phyloP scores from a whole-genome alignment of 1,140 invertebrate species.

The Dinoponera quadriceps region DNA sequence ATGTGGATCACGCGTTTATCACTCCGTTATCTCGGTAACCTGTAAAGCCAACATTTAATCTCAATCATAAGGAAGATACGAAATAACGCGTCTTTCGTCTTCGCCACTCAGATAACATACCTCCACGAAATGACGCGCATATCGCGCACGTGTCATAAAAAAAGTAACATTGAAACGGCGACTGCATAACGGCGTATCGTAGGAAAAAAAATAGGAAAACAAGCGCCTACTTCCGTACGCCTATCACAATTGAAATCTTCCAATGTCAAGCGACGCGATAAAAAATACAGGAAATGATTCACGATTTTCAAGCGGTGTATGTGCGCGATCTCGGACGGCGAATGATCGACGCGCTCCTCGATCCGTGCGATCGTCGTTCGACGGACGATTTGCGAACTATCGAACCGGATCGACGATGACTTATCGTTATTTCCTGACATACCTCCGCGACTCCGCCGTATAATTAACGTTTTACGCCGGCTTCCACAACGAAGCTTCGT shows the following conservation, averaged over 20 bases:
- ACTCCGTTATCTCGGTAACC: constrained; percentile 13
- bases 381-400: neutral
- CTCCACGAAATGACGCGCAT: neutral
- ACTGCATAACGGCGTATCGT: neutral
- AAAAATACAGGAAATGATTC: constrained; percentile 36
- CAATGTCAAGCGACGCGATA: constrained; percentile 21
- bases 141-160: neutral
- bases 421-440: neutral
- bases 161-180: neutral
- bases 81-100: neutral
- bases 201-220: neutral
- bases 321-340: neutral
- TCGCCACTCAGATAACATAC: neutral
- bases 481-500: constrained; percentile 19
- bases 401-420: neutral
- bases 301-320: constrained; percentile 35
- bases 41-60: neutral
- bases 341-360: neutral
- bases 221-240: neutral
- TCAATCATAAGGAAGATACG: neutral
- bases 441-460: neutral
- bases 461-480: neutral
- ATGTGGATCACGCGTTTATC: neutral
- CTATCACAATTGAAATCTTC: constrained; percentile 9
- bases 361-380: constrained; percentile 9